Percentiles rank a stretch among this genome's conserved stretches.
phyloP scores from a whole-genome alignment of 2,113 vertebrate species.

The Prunella fulvescens region DNA sequence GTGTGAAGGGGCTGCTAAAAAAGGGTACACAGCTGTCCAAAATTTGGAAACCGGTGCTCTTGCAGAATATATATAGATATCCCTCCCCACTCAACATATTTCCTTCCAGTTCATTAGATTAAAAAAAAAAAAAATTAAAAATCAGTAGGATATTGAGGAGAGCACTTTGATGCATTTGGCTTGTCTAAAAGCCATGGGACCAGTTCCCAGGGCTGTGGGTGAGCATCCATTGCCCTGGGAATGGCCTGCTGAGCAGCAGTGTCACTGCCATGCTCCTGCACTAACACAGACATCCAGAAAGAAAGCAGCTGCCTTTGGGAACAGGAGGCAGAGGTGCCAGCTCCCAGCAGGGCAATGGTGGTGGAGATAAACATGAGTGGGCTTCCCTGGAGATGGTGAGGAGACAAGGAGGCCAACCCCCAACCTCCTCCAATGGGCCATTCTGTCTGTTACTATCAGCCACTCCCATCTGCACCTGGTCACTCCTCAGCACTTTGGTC shows the following conservation, averaged over 20 bases:
- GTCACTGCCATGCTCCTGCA: not conserved
- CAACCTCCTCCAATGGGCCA: not conserved
- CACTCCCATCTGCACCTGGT: not conserved
- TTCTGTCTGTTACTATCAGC: not conserved
- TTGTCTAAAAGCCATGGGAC: not conserved
- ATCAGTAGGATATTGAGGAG: not conserved
- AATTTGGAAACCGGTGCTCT: conserved; percentile 41
- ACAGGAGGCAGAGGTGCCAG: not conserved
- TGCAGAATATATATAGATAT: conserved; percentile 54
- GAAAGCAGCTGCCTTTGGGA: not conserved
- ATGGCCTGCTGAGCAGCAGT: not conserved
- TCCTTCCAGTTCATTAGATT: conserved; percentile 42
- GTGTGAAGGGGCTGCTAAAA: conserved; percentile 62
- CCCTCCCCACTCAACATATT: conserved; percentile 61
- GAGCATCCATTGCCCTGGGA: not conserved
- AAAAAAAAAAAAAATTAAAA: not conserved
- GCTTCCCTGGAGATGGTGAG: not conserved
- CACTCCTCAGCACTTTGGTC: not conserved
- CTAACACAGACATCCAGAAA: not conserved
- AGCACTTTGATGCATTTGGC: not conserved
- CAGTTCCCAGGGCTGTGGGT: not conserved
- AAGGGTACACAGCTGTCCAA: conserved; percentile 54
- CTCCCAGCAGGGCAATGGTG: not conserved
- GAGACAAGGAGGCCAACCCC: not conserved
- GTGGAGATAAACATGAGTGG: accelerated